Evolutionary conservation across 2,888 invertebrate genomes (phyloP).

Genomic region (Sycophila texana): DNA sequence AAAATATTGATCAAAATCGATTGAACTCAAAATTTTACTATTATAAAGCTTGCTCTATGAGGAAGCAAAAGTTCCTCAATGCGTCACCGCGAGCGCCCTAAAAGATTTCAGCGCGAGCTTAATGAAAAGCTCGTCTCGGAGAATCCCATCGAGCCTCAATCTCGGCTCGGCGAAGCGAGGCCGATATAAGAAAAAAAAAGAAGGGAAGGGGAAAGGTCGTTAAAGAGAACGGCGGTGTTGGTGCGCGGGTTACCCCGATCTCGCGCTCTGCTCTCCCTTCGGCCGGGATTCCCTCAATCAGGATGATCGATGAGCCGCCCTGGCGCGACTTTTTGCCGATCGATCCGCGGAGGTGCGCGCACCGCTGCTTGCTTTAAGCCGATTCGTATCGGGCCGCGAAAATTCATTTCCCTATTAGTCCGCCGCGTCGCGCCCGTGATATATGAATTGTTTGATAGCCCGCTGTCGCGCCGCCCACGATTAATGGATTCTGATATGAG

Average conservation of each 20-base stretch:
- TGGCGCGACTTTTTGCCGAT: constrained; percentile 16
- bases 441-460: constrained; percentile 74
- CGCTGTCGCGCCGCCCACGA: constrained; percentile 49
- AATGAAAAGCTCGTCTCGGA: constrained; percentile 29
- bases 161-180: no score
- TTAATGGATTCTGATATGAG: constrained; percentile 32
- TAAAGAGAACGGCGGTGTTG: no score
- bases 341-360: constrained; percentile 34
- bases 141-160: background rate
- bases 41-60: no score
- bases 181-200: no score
- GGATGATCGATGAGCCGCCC: constrained; percentile 67
- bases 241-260: no score
- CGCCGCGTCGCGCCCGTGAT: constrained; percentile 73
- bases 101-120: background rate
- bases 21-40: no score
- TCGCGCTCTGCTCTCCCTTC: no score
- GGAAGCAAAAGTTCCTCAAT: no score
- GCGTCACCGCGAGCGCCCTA: no score
- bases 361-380: constrained; percentile 29
- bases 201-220: no score
- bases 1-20: no score
- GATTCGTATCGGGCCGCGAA: constrained; percentile 61
- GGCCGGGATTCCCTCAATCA: constrained; percentile 66
- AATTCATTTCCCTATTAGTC: constrained; percentile 76